phyloP scores from a whole-genome alignment of 1,140 invertebrate genomes.

The Bicyclus anynana region DNA sequence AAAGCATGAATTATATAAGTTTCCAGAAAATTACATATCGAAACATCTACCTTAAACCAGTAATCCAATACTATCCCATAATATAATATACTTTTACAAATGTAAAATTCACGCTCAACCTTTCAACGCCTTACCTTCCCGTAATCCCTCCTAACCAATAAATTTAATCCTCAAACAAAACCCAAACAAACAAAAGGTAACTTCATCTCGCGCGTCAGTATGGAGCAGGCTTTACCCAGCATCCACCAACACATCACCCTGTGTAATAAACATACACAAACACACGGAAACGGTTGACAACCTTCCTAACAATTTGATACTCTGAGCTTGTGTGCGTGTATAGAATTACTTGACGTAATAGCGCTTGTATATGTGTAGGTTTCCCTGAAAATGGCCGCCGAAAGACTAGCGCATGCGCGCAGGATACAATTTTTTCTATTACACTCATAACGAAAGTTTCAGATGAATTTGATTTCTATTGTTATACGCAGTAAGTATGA shows the following conservation, averaged over 20 bases:
- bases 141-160: conserved; percentile 13
- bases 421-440: neutral
- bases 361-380: conserved; percentile 4
- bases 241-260: conserved; percentile 18
- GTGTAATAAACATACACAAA: conserved; percentile 12
- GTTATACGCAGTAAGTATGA: neutral
- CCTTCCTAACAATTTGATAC: conserved; percentile 27
- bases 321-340: conserved; percentile 13
- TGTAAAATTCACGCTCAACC: neutral
- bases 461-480: conserved; percentile 8
- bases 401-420: conserved; percentile 17
- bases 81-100: neutral
- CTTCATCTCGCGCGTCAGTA: conserved; percentile 18
- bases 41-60: no score
- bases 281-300: conserved; percentile 12
- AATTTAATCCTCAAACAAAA: conserved; percentile 23
- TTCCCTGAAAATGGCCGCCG: conserved; percentile 25
- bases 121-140: conserved; percentile 9
- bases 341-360: conserved; percentile 15
- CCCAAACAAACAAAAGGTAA: conserved; percentile 18
- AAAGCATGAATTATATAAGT: no score
- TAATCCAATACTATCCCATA: neutral
- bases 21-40: no score
- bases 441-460: neutral
- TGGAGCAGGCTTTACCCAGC: conserved; percentile 19